Conservation (phyloP, 2,888 invertebrate genomes). For the Blera fallax region DNA sequence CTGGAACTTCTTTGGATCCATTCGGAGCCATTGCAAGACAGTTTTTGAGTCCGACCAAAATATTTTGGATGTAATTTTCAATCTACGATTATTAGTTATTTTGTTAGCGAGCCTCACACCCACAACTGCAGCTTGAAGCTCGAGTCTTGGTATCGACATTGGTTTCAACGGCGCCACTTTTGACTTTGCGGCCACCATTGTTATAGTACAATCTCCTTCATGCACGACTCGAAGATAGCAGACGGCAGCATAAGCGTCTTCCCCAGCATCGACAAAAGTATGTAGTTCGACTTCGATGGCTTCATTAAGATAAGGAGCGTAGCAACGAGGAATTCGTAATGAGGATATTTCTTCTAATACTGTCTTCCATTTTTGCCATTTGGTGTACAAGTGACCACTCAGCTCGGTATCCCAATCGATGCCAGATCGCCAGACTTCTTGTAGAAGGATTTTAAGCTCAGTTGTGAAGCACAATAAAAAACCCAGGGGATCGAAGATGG, state of each 20-base stretch:
- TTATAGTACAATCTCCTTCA: no score
- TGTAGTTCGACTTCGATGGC: no score
- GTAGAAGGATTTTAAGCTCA: constrained; percentile 57
- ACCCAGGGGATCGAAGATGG: constrained; percentile 66
- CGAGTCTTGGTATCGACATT: no score
- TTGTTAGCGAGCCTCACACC: no score
- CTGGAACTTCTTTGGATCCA: constrained; percentile 57
- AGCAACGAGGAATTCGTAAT: constrained; percentile 58
- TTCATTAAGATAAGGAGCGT: constrained; percentile 54
- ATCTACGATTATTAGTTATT: not conserved
- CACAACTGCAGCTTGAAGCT: no score
- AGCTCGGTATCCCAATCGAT: constrained; percentile 62
- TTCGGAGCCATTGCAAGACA: constrained; percentile 52
- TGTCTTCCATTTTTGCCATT: no score
- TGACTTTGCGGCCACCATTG: no score
- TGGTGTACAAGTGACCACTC: not conserved
- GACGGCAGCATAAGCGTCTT: constrained; percentile 72
- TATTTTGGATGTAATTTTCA: not conserved
- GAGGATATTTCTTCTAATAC: constrained; percentile 44
- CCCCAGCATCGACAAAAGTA: no score
- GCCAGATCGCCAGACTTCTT: constrained; percentile 70
- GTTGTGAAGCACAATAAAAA: constrained; percentile 59
- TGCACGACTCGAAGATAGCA: constrained; percentile 63
- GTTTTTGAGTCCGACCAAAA: constrained; percentile 20
- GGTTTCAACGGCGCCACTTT: no score